Base-by-base conservation (phyloP, 2,113 vertebrate species). In the Mustela lutreola region DNA sequence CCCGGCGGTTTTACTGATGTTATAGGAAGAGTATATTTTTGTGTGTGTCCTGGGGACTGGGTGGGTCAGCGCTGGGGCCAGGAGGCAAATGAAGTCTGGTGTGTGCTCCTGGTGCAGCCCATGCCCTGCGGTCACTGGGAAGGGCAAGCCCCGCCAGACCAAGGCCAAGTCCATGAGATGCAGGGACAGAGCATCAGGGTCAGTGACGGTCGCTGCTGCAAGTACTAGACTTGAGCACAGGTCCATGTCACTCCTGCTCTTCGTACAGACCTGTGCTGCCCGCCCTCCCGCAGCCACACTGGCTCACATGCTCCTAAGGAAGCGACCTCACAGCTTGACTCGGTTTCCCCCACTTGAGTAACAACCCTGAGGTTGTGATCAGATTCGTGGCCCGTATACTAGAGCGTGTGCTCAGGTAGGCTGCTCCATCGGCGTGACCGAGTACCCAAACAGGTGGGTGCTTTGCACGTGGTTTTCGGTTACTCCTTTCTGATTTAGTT, bases 1-100 rank as follows among this genome's bases (percentile, higher is more conserved):
- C 5, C 62, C 91, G 97, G 97, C 92, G 81, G 83, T 95, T 98
- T 98, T 97, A 97, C 89, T 91, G 71, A 70, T 70, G 42, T 26
- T 73, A 24, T 48, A 65, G 39, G 22, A 65, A 56, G 7, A 48
- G 31, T 48, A 39, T 62, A 53, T 70, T 56, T 1, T 56, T 48
- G 11, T 56, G 39, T 28, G 24, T 42, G 19, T 26, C 0, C 65
- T 39, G 45, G 63, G 62, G 50, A 8, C 56, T 18, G 78, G 65
- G 19, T 22, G 21, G 6, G 12, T 6, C 22, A 2, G 26, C 24
- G 22, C 56, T 21, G 58, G 22, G 16, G 14, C 11, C 11, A 0
- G 7, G 22, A 53, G 70, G 21, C 24, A 42, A 33, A 4, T 15
- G 5, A 12, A 7, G 28, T 31, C n/a, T 39, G 71, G 31, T 7